These are phyloP conservation scores for Lepidurus apus DNA, from an alignment of 1,140 invertebrate species.

Conservation along the genomic window DNA sequence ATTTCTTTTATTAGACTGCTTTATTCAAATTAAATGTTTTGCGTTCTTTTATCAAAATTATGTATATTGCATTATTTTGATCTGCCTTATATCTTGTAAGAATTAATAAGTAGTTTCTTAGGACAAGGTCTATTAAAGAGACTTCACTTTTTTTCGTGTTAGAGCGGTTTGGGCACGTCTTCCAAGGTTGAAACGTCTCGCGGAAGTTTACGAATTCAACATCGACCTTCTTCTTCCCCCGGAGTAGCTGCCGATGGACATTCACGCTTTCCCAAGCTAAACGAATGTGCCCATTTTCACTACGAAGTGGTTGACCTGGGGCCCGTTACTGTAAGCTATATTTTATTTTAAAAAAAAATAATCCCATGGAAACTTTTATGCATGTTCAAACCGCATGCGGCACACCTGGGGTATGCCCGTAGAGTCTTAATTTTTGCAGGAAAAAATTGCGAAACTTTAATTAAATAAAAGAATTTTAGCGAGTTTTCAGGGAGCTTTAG, in stretches of 20 bases:
- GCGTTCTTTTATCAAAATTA: slow-evolving; percentile 23
- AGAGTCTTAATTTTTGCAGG: no score
- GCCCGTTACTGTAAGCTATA: slow-evolving; percentile 57
- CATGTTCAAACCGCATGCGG: background rate
- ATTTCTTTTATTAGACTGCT: background rate
- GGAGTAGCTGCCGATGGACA: slow-evolving; percentile 38
- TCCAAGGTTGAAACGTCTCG: slow-evolving; percentile 43
- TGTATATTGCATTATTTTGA: slow-evolving; percentile 17
- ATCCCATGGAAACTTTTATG: slow-evolving; percentile 29
- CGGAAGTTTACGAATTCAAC: slow-evolving; percentile 43
- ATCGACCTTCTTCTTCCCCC: slow-evolving; percentile 38
- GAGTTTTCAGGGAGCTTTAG: no score
- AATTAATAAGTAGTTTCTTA: slow-evolving; percentile 22
- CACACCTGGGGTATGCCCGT: no score
- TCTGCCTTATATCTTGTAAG: slow-evolving; percentile 6
- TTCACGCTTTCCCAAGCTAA: slow-evolving; percentile 78
- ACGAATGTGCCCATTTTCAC: slow-evolving; percentile 98
- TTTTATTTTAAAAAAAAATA: slow-evolving; percentile 27
- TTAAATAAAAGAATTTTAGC: no score
- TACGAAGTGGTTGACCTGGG: slow-evolving; percentile 87
- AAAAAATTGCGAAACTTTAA: no score
- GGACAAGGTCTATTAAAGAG: slow-evolving; percentile 13
- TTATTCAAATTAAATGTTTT: background rate
- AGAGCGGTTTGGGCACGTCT: slow-evolving; percentile 45
- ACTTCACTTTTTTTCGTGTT: slow-evolving; percentile 23